These are phyloP conservation scores for Polyploca ridens DNA, from an alignment of 2,888 invertebrate species.

Conservation along the genomic window DNA sequence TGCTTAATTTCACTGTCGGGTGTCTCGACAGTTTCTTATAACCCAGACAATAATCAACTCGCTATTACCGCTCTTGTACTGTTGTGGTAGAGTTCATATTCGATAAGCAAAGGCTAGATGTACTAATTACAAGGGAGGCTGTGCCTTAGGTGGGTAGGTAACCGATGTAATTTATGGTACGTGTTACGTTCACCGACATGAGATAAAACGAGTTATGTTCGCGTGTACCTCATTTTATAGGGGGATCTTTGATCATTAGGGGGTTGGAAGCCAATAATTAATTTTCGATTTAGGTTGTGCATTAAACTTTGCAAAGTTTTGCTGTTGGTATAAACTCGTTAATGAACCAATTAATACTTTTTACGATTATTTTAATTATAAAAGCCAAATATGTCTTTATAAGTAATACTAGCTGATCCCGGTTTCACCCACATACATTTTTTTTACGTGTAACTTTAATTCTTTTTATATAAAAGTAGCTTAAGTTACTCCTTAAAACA, in stretches of 20 bases:
- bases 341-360: not conserved
- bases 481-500: too few species aligned
- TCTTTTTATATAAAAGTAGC: too few species aligned
- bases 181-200: slow-evolving; percentile 27
- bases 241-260: slow-evolving; percentile 13
- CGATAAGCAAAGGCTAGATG: not conserved
- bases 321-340: not conserved
- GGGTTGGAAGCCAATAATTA: slow-evolving; percentile 11
- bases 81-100: not conserved
- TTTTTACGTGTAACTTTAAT: too few species aligned
- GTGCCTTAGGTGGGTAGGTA: slow-evolving; percentile 13
- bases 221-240: slow-evolving; percentile 12
- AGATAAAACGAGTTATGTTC: slow-evolving; percentile 34
- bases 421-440: too few species aligned
- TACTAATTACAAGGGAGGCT: slow-evolving; percentile 19
- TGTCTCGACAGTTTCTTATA: slow-evolving; percentile 13
- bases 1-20: slow-evolving; percentile 6
- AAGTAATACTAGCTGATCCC: too few species aligned
- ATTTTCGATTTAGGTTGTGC: not conserved
- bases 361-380: not conserved
- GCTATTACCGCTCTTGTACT: not conserved
- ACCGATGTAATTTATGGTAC: slow-evolving; percentile 34
- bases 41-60: not conserved
- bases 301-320: not conserved
- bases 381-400: not conserved